phyloP scores from a whole-genome alignment of 2,113 vertebrate species.

The Microcebus murinus region DNA sequence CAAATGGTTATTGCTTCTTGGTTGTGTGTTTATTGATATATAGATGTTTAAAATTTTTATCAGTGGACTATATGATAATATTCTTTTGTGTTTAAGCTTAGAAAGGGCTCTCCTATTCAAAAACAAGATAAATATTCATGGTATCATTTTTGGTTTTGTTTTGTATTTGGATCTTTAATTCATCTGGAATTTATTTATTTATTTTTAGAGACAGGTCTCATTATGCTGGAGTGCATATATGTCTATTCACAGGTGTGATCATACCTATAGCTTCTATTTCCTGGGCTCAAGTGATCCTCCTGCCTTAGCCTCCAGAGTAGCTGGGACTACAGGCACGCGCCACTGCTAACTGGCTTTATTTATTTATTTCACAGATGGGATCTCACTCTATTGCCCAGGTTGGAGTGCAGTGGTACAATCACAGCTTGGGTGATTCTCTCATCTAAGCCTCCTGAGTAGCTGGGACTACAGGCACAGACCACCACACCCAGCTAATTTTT shows the following conservation, averaged over 20 bases:
- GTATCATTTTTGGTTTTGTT: neutral
- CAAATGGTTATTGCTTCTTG: neutral
- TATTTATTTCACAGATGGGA: too few relatives aligned
- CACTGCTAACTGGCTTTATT: neutral
- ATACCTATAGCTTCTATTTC: neutral
- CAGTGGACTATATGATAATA: neutral
- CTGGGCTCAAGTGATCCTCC: neutral
- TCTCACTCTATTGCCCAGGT: too few relatives aligned
- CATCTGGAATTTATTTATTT: neutral
- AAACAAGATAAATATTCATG: neutral
- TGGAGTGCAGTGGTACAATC: too few relatives aligned
- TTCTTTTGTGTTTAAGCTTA: constrained; percentile 6
- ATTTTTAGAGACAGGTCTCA: neutral
- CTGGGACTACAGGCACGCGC: neutral
- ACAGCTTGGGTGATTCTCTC: too few relatives aligned
- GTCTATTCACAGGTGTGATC: neutral
- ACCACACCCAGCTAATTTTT: too few relatives aligned
- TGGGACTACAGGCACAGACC: too few relatives aligned
- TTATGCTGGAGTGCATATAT: neutral
- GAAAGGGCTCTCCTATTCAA: neutral
- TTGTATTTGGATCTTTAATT: neutral
- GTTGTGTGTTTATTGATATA: neutral
- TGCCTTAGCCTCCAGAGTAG: neutral
- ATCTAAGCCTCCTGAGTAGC: too few relatives aligned
- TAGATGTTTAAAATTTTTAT: neutral